Percentiles rank a stretch among this genome's conserved stretches.
These are phyloP conservation scores for Schrankia costaestrigalis DNA, from an alignment of 2,888 invertebrate species.

Conservation along the genomic window DNA sequence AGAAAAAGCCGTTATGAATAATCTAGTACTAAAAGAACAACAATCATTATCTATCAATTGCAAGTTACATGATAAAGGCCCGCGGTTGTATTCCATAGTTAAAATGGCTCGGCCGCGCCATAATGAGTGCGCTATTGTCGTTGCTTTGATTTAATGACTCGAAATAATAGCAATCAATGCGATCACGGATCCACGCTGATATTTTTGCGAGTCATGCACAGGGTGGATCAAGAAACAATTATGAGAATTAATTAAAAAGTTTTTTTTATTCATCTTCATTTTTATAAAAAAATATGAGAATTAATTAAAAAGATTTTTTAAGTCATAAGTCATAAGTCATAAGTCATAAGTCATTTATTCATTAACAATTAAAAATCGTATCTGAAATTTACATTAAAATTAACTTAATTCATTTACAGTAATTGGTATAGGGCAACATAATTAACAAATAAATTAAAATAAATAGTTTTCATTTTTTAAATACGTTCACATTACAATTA, in stretches of 20 bases:
- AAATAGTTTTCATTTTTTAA: too few relatives aligned
- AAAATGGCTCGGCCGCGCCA: slow-evolving; percentile 48
- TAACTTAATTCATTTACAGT: too few relatives aligned
- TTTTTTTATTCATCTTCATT: not conserved
- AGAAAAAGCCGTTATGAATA: not conserved
- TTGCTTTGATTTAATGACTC: slow-evolving; percentile 73
- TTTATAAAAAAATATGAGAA: too few relatives aligned
- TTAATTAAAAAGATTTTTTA: too few relatives aligned
- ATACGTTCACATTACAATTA: too few relatives aligned
- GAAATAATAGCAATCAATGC: slow-evolving; percentile 72
- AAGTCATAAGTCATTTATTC: too few relatives aligned
- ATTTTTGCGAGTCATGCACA: slow-evolving; percentile 40
- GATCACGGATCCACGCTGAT: slow-evolving; percentile 37
- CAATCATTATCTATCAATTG: slow-evolving; percentile 10
- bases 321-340: too few relatives aligned
- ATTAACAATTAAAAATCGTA: too few relatives aligned
- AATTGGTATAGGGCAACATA: too few relatives aligned
- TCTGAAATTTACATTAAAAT: too few relatives aligned
- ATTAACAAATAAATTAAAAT: too few relatives aligned
- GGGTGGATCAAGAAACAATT: slow-evolving; percentile 22
- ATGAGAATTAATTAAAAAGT: not conserved
- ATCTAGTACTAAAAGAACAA: not conserved
- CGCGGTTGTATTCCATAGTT: slow-evolving; percentile 24
- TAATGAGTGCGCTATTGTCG: slow-evolving; percentile 64
- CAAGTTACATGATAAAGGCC: slow-evolving; percentile 9